phyloP scores from a whole-genome alignment of 2,113 vertebrate species.

The Desmodus rotundus region DNA sequence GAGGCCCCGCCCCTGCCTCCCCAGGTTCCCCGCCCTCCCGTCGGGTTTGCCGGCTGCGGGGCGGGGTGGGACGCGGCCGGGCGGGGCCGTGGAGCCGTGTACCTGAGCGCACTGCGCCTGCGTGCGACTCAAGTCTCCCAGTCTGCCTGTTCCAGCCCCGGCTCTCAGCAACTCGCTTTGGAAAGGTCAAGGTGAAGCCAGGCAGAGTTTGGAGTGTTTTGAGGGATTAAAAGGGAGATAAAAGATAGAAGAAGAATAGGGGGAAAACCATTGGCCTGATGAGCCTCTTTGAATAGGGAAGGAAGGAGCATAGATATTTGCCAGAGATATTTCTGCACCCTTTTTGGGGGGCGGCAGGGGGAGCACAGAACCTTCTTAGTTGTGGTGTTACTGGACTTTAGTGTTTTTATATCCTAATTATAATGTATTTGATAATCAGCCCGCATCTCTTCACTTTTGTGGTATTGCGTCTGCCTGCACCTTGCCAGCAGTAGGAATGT shows the following conservation, averaged over 20 bases:
- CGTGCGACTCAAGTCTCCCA: not conserved
- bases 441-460: not conserved
- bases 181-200: not conserved
- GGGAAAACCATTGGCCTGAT: not conserved
- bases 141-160: too few relatives aligned
- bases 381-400: not conserved
- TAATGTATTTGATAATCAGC: not conserved
- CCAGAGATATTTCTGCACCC: not conserved
- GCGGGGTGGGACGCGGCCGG: not conserved
- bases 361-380: not conserved
- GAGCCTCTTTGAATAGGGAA: not conserved
- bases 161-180: fast-evolving
- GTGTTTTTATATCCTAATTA: not conserved
- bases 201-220: not conserved
- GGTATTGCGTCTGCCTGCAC: not conserved
- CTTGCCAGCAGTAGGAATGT: not conserved
- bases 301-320: not conserved
- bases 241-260: too few relatives aligned
- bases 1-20: not conserved
- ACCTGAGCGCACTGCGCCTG: not conserved
- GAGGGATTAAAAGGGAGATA: not conserved
- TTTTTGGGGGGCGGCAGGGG: not conserved
- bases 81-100: fast-evolving
- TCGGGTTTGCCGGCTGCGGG: fast-evolving
- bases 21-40: not conserved